Percentiles rank a stretch among this genome's conserved stretches.
Conservation (phyloP, 2,113 vertebrate species). For the Phainopepla nitens region DNA sequence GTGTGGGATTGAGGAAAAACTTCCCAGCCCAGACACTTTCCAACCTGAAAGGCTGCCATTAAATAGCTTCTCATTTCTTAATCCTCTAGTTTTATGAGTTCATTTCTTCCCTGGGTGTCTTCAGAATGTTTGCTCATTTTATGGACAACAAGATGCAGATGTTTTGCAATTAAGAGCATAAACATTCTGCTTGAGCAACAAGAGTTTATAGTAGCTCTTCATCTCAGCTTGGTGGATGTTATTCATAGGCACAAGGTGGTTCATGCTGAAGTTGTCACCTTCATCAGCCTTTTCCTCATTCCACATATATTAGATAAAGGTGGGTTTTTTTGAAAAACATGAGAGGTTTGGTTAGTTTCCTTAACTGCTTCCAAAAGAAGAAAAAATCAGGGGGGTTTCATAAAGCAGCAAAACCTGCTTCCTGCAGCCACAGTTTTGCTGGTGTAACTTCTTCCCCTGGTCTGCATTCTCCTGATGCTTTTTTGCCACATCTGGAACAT, state of each 20-base stretch:
- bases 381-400: background rate
- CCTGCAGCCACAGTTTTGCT: background rate
- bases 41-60: background rate
- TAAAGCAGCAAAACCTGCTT: background rate
- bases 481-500: background rate
- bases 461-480: background rate
- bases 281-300: background rate
- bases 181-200: background rate
- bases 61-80: constrained; percentile 26
- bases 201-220: background rate
- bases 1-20: background rate
- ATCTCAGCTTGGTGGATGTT: background rate
- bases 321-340: background rate
- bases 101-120: background rate
- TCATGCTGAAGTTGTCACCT: background rate
- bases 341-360: background rate
- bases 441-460: background rate
- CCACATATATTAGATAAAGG: background rate
- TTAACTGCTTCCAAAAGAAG: background rate
- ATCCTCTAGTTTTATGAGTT: constrained; percentile 18
- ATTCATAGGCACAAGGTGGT: background rate
- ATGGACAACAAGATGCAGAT: background rate
- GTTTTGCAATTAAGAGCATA: background rate
- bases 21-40: background rate
- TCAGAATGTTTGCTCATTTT: background rate